phyloP scores from a whole-genome alignment of 1,140 invertebrate genomes.

The Cotesia chilonis region DNA sequence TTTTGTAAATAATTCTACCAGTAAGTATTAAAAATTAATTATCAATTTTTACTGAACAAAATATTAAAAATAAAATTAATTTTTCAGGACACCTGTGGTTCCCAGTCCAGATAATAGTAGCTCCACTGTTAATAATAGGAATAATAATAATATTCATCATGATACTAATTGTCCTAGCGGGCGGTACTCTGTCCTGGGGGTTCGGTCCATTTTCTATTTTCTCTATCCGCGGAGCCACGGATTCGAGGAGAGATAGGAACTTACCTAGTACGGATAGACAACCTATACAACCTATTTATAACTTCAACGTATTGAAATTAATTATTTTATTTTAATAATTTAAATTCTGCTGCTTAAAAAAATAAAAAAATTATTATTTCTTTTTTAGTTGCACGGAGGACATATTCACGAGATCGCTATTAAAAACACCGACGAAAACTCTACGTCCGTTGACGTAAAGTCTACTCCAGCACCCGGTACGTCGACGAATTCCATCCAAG shows the following conservation, averaged over 20 bases:
- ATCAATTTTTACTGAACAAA: not conserved
- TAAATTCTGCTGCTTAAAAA: not conserved
- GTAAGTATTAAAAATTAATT: conserved; percentile 38
- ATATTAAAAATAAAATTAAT: not conserved
- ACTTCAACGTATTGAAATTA: conserved; percentile 29
- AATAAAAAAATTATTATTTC: conserved; percentile 29
- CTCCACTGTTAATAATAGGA: not conserved
- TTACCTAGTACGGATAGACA: conserved; percentile 33
- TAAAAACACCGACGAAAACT: not conserved
- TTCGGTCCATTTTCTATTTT: conserved; percentile 30
- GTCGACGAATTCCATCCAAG: too few species aligned
- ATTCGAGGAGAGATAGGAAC: not conserved
- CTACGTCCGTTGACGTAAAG: too few species aligned
- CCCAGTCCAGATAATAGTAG: not conserved
- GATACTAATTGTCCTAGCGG: conserved; percentile 23
- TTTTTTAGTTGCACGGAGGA: conserved; percentile 4
- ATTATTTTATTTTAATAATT: not conserved
- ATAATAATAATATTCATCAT: not conserved
- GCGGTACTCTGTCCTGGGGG: conserved; percentile 16
- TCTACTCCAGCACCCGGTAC: too few species aligned
- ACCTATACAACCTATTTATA: conserved; percentile 33
- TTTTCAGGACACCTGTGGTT: conserved; percentile 9
- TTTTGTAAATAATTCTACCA: conserved; percentile 48
- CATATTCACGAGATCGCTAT: conserved; percentile 22
- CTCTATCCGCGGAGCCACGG: not conserved